A percentile compares a stretch with the other conserved stretches of the same genome.
Conservation (phyloP, 2,888 invertebrate genomes). For the Thyatira batis region DNA sequence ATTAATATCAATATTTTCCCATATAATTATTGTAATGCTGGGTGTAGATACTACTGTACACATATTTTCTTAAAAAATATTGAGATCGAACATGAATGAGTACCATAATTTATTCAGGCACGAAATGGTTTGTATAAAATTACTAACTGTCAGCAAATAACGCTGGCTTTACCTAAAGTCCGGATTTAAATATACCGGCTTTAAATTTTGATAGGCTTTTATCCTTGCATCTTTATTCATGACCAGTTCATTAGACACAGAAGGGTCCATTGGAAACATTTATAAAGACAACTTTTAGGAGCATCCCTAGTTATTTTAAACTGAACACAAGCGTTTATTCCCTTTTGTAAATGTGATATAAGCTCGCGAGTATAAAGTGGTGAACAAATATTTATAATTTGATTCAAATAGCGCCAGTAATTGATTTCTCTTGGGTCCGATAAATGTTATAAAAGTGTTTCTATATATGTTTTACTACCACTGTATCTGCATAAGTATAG, state of each 20-base stretch:
- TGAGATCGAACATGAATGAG: no score
- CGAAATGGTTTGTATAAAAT: neutral
- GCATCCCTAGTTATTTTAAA: conserved; percentile 4
- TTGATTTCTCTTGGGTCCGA: no score
- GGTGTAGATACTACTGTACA: no score
- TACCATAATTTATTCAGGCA: neutral
- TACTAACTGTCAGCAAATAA: neutral
- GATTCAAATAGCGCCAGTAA: no score
- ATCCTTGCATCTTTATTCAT: conserved; percentile 29
- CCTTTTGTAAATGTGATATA: neutral
- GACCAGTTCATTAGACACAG: conserved; percentile 6
- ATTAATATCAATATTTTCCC: no score
- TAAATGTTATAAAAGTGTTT: no score
- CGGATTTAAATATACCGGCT: conserved; percentile 14
- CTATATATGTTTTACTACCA: no score
- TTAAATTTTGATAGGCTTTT: conserved; percentile 21
- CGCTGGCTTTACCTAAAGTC: neutral
- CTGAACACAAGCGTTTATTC: neutral
- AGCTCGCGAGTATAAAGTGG: no score
- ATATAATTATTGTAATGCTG: no score
- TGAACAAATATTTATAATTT: no score
- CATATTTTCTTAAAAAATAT: no score
- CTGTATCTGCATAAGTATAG: no score
- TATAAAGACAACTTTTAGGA: neutral
- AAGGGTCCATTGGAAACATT: neutral